Conservation (phyloP, 1,140 invertebrate genomes). For the Drosophila parabipectinata region DNA sequence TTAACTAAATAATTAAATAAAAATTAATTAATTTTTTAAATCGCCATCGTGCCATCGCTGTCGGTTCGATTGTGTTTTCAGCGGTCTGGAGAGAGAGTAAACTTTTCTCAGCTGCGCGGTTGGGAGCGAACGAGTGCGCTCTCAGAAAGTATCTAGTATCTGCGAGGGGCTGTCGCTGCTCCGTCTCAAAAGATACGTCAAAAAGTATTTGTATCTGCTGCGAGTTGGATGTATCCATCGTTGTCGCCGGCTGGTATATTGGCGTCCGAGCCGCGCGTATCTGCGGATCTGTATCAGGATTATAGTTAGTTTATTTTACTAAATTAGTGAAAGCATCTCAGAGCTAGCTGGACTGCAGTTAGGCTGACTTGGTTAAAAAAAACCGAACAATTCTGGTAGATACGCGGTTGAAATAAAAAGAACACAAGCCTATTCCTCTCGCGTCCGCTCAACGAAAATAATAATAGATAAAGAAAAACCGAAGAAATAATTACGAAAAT, state of each 20-base stretch:
- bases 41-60: too few relatives aligned
- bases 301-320: constrained; percentile 32
- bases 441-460: constrained; percentile 45
- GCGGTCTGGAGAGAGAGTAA: too few relatives aligned
- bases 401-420: constrained; percentile 16
- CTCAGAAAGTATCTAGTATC: neutral
- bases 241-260: constrained; percentile 52
- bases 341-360: constrained; percentile 7
- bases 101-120: too few relatives aligned
- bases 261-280: constrained; percentile 48
- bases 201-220: constrained; percentile 48
- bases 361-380: constrained; percentile 1
- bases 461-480: constrained; percentile 29
- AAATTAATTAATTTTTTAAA: too few relatives aligned
- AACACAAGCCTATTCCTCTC: constrained; percentile 29
- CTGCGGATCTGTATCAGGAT: constrained; percentile 26
- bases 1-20: too few relatives aligned
- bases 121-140: too few relatives aligned
- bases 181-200: neutral
- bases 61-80: too few relatives aligned
- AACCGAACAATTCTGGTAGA: constrained; percentile 1
- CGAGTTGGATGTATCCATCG: constrained; percentile 60
- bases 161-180: neutral
- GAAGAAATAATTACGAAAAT: constrained; percentile 52
- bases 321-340: constrained; percentile 11